Conservation (phyloP, 2,797 vertebrate species). For the Taeniopygia guttata region DNA sequence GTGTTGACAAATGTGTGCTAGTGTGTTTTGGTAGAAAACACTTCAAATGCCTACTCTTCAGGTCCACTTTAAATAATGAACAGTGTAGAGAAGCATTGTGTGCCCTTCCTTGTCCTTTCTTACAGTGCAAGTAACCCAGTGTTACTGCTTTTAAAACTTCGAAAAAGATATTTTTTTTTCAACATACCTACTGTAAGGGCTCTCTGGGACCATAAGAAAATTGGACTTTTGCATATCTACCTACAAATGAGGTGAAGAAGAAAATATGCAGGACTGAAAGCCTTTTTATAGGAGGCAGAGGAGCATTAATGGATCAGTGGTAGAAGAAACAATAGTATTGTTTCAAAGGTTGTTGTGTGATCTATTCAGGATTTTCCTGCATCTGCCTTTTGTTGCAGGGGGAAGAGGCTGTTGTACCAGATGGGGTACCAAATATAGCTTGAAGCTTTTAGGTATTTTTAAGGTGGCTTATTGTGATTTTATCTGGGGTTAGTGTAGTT, state of each 20-base stretch:
- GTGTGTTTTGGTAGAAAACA: background rate
- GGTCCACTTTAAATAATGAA: background rate
- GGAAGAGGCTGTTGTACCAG: background rate
- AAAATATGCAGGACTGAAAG: background rate
- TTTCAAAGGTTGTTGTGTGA: background rate
- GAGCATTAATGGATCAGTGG: background rate
- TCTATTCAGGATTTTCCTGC: background rate
- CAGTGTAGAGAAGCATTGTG: accelerated
- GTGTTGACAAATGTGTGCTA: background rate
- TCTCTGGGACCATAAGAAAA: background rate
- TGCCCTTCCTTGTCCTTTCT: background rate
- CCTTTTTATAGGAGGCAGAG: background rate
- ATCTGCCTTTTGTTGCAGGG: background rate
- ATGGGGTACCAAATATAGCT: background rate
- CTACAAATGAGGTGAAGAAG: background rate
- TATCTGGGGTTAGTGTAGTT: background rate
- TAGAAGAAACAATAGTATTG: background rate
- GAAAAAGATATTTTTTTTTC: background rate
- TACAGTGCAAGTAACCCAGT: background rate
- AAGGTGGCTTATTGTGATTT: background rate
- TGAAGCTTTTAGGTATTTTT: background rate
- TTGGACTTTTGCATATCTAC: background rate
- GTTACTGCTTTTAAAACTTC: background rate
- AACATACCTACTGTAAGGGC: background rate
- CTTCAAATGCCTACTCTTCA: background rate